phyloP scores from a whole-genome alignment of 1,140 invertebrate genomes.

The Tenebrio molitor region DNA sequence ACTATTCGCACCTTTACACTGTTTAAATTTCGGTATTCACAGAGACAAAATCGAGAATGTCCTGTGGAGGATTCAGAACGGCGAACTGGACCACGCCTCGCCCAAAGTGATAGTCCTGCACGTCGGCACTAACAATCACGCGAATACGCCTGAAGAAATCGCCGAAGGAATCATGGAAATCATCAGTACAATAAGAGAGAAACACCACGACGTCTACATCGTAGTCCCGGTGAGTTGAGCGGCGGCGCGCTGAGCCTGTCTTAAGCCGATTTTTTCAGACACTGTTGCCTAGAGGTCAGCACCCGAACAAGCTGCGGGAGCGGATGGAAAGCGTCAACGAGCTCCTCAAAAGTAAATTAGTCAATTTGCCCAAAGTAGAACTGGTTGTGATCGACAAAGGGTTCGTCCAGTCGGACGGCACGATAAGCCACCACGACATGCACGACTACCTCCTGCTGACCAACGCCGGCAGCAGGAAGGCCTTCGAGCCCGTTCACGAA shows the following conservation, averaged over 20 bases:
- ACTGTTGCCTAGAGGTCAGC: conserved; percentile 85
- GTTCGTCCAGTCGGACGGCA: conserved; percentile 82
- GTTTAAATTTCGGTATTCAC: conserved; percentile 91
- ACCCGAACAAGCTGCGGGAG: conserved; percentile 83
- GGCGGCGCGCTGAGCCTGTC: not conserved
- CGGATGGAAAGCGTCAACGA: conserved; percentile 83
- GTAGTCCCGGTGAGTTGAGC: conserved; percentile 82
- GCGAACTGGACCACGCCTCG: conserved; percentile 87
- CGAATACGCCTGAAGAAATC: conserved; percentile 82
- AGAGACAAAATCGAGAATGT: conserved; percentile 90
- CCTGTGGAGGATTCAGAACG: conserved; percentile 89
- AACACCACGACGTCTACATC: conserved; percentile 83
- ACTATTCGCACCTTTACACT: conserved; percentile 89
- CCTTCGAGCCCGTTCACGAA: conserved; percentile 85
- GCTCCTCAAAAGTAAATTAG: conserved; percentile 74
- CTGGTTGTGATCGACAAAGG: conserved; percentile 81
- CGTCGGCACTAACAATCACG: conserved; percentile 90
- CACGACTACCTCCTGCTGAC: conserved; percentile 90
- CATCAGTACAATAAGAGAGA: conserved; percentile 78
- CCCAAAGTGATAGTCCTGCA: conserved; percentile 88
- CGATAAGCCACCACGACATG: conserved; percentile 89
- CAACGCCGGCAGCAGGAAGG: conserved; percentile 85
- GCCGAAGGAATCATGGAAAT: conserved; percentile 85
- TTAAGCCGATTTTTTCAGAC: conserved; percentile 73
- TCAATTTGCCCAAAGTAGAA: conserved; percentile 75